Base-by-base conservation (phyloP, 2,113 vertebrate genomes). In the Cromileptes altivelis region DNA sequence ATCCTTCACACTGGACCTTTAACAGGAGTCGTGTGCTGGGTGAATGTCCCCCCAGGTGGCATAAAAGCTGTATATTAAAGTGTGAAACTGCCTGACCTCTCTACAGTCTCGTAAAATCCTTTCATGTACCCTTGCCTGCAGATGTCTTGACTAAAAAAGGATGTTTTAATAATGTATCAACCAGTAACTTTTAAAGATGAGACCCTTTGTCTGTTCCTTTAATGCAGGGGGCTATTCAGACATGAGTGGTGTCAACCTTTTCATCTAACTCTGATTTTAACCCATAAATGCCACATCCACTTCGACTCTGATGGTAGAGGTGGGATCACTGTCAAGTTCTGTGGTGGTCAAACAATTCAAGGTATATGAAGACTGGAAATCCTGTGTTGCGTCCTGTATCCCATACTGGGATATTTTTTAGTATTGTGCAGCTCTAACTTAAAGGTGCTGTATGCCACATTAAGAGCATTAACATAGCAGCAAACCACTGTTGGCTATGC, bases 51-150 rank as follows among this genome's bases (percentile, higher is more conserved):
- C 17, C 27, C 40, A 56, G 30, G 56, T 73, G 56, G 50, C 19
- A 63, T 23, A 23, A 50, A 17, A 30, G 15, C 17, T 61, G n/a
- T 47, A 74, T 60, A 23, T 52, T 58, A 25, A 14, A 57, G 11
- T 33, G 23, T 30, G 27, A 25, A 57, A 37, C 70, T 40, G 33
- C n/a, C 47, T 19, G 18, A 80, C 25, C 58, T 52, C 19, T 55
- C 27, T 18, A 11, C 53, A 25, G 52, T 70, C 30, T 64, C 70
- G 33, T 60, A 23, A 56, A 61, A 63, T 74, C 21, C 18, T 72
- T 81, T 77, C 5, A 37, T 58, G 18, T 56, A 53, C 45, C 23
- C 19, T 75, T 23, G 7, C 37, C 23, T 60, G 63, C 57, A 85
- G 65, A 75, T 70, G 27, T 42, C 27, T 42, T 3, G 12, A 52